Percentiles rank a stretch among this genome's conserved stretches.
phyloP scores from a whole-genome alignment of 35 echinoderm and acorn worm genomes.

The Lytechinus pictus region DNA sequence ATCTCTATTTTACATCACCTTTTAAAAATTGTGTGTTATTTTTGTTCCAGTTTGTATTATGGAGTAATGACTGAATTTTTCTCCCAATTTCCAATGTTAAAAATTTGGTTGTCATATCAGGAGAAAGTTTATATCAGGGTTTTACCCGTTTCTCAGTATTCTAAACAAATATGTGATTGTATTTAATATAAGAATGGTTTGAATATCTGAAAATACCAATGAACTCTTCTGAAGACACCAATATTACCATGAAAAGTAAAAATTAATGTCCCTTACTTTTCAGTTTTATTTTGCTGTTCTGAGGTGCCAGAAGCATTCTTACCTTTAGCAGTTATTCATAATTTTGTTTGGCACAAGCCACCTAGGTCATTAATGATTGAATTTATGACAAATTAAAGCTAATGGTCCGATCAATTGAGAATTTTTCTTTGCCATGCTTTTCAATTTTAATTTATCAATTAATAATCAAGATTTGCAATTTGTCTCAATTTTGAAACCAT shows the following conservation, averaged over 20 bases:
- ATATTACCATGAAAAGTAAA: background rate
- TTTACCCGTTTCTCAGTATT: background rate
- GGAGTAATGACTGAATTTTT: background rate
- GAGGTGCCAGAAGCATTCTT: background rate
- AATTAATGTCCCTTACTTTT: background rate
- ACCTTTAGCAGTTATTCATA: background rate
- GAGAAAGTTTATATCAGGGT: background rate
- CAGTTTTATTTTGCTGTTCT: background rate
- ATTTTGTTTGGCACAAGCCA: background rate
- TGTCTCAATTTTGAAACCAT: background rate
- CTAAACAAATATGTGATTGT: background rate
- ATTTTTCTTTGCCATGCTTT: background rate
- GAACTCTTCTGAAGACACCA: background rate
- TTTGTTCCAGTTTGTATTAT: background rate
- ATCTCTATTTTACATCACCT: no score
- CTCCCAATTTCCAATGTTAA: background rate
- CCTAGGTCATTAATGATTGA: background rate
- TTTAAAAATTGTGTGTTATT: no score
- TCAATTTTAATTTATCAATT: background rate
- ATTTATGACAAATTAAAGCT: background rate
- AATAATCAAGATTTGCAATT: background rate
- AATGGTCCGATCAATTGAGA: background rate
- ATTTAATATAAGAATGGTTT: background rate
- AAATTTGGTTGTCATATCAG: conserved; percentile 12
- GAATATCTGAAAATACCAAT: background rate